Evolutionary conservation across 2,888 invertebrate genomes (phyloP).

Genomic region (Malachius bipustulatus): DNA sequence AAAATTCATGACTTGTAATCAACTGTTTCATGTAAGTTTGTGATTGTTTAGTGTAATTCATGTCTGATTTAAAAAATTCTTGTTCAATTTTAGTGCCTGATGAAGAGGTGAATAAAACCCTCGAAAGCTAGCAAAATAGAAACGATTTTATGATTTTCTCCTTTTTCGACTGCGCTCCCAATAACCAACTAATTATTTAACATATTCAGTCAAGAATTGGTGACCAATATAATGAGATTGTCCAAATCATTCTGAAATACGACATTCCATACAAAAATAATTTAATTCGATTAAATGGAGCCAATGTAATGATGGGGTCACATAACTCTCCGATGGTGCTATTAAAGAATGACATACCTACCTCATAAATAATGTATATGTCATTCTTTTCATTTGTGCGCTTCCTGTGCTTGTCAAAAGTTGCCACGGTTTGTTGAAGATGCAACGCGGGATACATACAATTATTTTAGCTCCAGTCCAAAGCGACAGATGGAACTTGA

Average conservation of each 20-base stretch:
- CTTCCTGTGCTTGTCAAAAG: conserved; percentile 22
- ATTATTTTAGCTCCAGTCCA: conserved; percentile 20
- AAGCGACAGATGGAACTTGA: conserved; percentile 17
- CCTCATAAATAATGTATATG: conserved; percentile 22
- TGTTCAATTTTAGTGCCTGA: no score
- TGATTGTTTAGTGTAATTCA: no score
- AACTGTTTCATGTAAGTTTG: no score
- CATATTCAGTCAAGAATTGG: no score
- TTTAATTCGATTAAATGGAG: conserved; percentile 18
- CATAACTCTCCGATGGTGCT: conserved; percentile 14
- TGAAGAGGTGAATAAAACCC: no score
- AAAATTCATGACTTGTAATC: no score
- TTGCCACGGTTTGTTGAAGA: conserved; percentile 22
- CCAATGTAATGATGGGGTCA: conserved; percentile 16
- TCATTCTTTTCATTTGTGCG: conserved; percentile 24
- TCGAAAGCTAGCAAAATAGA: no score
- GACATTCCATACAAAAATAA: conserved; percentile 15
- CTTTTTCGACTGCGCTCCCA: no score
- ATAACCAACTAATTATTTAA: no score
- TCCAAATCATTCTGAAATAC: conserved; percentile 7
- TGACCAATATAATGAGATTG: conserved; percentile 10
- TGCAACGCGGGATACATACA: conserved; percentile 20
- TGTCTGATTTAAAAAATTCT: no score
- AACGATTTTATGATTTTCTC: no score
- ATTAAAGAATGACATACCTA: conserved; percentile 17